These are phyloP conservation scores for Potamarius usumacintae DNA, from an alignment of 2,113 vertebrate genomes.

Conservation along the genomic window DNA sequence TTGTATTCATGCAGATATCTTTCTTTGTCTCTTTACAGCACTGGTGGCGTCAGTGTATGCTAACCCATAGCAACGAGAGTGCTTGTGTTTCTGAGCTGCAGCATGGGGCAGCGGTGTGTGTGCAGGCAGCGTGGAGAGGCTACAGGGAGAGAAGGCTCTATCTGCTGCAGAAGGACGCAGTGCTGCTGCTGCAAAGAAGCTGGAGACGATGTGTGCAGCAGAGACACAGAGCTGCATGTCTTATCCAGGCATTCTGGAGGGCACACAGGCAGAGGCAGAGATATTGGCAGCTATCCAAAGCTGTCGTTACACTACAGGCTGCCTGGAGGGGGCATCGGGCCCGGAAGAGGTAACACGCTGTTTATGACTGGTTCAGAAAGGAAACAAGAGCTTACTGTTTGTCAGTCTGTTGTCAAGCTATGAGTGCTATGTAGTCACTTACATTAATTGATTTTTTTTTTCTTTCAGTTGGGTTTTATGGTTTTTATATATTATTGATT, in stretches of 20 bases:
- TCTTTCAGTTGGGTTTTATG: background rate
- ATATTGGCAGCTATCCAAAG: conserved; percentile 65
- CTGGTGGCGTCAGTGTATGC: conserved; percentile 80
- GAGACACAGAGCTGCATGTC: conserved; percentile 73
- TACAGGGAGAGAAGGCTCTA: conserved; percentile 75
- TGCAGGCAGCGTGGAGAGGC: conserved; percentile 88
- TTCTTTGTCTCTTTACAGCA: conserved; percentile 65
- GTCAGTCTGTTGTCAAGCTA: background rate
- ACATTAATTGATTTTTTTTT: background rate
- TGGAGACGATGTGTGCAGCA: conserved; percentile 72
- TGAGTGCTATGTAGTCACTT: background rate
- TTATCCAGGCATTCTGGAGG: conserved; percentile 87
- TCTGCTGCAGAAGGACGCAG: conserved; percentile 75
- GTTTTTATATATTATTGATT: background rate
- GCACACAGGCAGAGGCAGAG: conserved; percentile 69
- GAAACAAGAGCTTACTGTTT: background rate
- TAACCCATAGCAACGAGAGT: conserved; percentile 55
- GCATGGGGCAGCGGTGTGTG: conserved; percentile 73
- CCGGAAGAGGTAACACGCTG: conserved; percentile 77
- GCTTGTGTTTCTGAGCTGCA: conserved; percentile 58
- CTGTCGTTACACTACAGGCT: conserved; percentile 79
- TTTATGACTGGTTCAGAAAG: background rate
- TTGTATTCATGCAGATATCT: background rate
- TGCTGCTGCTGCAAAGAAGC: conserved; percentile 80
- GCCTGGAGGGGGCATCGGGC: conserved; percentile 77